phyloP scores from a whole-genome alignment of 2,888 invertebrate genomes.

The Pheosia gnoma region DNA sequence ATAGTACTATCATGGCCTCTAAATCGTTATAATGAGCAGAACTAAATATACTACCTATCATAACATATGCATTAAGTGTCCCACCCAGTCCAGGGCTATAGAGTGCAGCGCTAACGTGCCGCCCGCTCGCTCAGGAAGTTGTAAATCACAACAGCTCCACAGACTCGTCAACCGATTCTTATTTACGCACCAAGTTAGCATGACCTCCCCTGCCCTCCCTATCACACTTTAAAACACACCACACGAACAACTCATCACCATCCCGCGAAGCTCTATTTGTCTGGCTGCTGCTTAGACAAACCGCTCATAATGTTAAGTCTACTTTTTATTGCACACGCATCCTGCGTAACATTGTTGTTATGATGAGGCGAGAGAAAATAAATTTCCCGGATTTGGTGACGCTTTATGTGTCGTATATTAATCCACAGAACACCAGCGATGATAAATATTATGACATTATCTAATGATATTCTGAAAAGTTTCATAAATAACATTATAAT shows the following conservation, averaged over 20 bases:
- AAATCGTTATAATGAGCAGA: neutral
- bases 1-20: no score
- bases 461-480: conserved; percentile 24
- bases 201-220: conserved; percentile 39
- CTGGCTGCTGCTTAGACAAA: conserved; percentile 51
- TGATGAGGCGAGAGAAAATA: conserved; percentile 44
- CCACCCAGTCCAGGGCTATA: conserved; percentile 49
- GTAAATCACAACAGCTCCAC: conserved; percentile 71
- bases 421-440: conserved; percentile 38
- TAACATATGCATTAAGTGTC: conserved; percentile 34
- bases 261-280: conserved; percentile 38
- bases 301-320: conserved; percentile 69
- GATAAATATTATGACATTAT: conserved; percentile 31
- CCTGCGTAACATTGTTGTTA: conserved; percentile 57
- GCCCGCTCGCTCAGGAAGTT: conserved; percentile 70
- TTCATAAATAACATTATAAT: conserved; percentile 28
- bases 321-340: conserved; percentile 71
- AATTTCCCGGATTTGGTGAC: conserved; percentile 29
- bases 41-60: conserved; percentile 22
- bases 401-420: conserved; percentile 37
- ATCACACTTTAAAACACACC: conserved; percentile 16
- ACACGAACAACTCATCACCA: conserved; percentile 20
- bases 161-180: conserved; percentile 61
- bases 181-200: conserved; percentile 44
- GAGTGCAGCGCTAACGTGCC: conserved; percentile 59